phyloP scores from a whole-genome alignment of 2,888 invertebrate genomes.

The Acanthococcus lagerstroemiae region DNA sequence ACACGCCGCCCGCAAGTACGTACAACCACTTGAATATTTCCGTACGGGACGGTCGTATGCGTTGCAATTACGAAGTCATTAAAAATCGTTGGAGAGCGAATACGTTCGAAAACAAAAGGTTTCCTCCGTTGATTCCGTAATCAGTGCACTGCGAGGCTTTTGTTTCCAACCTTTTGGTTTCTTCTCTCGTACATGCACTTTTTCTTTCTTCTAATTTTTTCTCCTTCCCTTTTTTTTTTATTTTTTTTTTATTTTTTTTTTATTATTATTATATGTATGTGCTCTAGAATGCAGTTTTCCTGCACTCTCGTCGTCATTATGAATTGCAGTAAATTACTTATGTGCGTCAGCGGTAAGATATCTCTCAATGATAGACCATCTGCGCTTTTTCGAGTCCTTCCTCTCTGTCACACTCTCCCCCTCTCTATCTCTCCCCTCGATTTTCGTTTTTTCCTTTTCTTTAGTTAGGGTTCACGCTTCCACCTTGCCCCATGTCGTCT shows the following conservation, averaged over 20 bases:
- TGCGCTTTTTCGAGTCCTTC: neutral
- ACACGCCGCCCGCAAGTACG: constrained; percentile 3
- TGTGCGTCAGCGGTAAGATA: constrained; percentile 8
- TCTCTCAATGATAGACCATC: constrained; percentile 5
- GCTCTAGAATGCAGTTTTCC: constrained; percentile 8
- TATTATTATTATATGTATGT: neutral
- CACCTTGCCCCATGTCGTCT: too few species aligned
- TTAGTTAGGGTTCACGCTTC: too few species aligned
- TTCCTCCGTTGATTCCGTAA: constrained; percentile 24
- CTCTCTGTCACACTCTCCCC: neutral
- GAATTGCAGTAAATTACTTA: constrained; percentile 19
- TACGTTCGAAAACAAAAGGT: constrained; percentile 25
- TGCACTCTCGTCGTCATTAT: constrained; percentile 6
- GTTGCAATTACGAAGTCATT: constrained; percentile 25
- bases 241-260: neutral
- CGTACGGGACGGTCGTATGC: constrained; percentile 6
- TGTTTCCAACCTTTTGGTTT: constrained; percentile 24
- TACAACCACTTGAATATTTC: constrained; percentile 26
- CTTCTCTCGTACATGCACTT: neutral
- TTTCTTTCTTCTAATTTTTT: neutral
- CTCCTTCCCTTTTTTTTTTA: neutral
- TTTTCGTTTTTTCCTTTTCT: neutral
- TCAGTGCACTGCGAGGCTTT: constrained; percentile 18
- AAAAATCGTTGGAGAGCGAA: constrained; percentile 20
- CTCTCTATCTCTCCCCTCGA: neutral